phyloP scores from a whole-genome alignment of 2,113 vertebrate species.

The Rostratula benghalensis region DNA sequence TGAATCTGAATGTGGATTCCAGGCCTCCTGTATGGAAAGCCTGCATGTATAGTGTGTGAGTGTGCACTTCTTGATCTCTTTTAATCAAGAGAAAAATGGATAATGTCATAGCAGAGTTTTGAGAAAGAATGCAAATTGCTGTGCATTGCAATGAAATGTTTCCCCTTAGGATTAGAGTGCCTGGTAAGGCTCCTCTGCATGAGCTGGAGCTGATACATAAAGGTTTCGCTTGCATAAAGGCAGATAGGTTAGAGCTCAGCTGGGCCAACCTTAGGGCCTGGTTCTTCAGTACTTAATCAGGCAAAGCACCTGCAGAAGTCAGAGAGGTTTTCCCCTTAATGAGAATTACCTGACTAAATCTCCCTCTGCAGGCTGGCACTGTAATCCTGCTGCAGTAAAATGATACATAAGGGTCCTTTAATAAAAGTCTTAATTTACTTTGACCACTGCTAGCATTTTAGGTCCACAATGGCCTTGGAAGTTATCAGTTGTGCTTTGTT shows the following conservation, averaged over 20 bases:
- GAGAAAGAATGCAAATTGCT: conserved; percentile 45
- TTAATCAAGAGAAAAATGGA: conserved; percentile 54
- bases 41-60: neutral
- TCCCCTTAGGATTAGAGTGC: conserved; percentile 41
- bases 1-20: conserved; percentile 18
- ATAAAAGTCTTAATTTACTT: conserved; percentile 58
- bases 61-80: conserved; percentile 4
- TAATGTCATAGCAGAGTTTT: conserved; percentile 23
- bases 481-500: conserved; percentile 29
- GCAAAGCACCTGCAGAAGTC: conserved; percentile 29
- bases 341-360: conserved; percentile 56
- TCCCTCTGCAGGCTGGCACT: conserved; percentile 13
- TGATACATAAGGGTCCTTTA: conserved; percentile 23
- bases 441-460: conserved; percentile 38
- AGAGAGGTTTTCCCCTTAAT: conserved; percentile 42
- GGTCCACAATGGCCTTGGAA: conserved; percentile 18
- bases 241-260: conserved; percentile 32
- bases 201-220: conserved; percentile 2
- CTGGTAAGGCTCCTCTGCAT: conserved; percentile 7
- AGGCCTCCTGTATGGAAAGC: conserved; percentile 34
- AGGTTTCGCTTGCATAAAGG: neutral
- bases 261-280: conserved; percentile 12
- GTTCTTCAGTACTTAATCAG: conserved; percentile 48
- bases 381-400: conserved; percentile 43
- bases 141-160: conserved; percentile 44